Conservation (phyloP, 2,797 vertebrate species). For the Micromesistius poutassou region DNA sequence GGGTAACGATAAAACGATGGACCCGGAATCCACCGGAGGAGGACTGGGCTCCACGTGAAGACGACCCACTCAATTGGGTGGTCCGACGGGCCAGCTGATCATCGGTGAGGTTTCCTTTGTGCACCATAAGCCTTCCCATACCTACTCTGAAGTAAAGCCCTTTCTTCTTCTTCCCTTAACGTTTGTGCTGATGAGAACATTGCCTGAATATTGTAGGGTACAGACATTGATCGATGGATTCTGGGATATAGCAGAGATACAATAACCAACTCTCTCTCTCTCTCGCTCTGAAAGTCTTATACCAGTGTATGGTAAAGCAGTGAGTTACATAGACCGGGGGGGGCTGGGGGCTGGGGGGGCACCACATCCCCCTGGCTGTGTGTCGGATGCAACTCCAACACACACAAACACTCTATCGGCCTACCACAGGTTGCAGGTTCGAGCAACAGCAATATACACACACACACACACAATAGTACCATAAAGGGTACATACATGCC, state of each 20-base stretch:
- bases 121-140: not conserved
- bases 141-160: not conserved
- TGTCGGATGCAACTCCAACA: not conserved
- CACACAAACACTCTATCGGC: not conserved
- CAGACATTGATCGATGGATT: not conserved
- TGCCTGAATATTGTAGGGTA: not conserved
- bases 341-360: too few species aligned
- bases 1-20: not conserved
- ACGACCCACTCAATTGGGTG: not conserved
- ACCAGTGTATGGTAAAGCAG: slow-evolving; percentile 1
- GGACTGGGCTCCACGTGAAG: not conserved
- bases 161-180: not conserved
- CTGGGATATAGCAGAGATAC: not conserved
- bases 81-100: too few species aligned
- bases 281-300: not conserved
- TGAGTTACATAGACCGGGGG: not conserved
- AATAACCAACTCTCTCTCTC: not conserved
- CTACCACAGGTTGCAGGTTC: too few species aligned
- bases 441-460: too few species aligned
- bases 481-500: not conserved
- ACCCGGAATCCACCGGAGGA: not conserved
- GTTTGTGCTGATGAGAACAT: not conserved
- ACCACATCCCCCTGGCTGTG: too few species aligned
- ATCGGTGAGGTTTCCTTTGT: too few species aligned
- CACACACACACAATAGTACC: not conserved